phyloP scores from a whole-genome alignment of 2,888 invertebrate genomes.

The Abrostola tripartita region DNA sequence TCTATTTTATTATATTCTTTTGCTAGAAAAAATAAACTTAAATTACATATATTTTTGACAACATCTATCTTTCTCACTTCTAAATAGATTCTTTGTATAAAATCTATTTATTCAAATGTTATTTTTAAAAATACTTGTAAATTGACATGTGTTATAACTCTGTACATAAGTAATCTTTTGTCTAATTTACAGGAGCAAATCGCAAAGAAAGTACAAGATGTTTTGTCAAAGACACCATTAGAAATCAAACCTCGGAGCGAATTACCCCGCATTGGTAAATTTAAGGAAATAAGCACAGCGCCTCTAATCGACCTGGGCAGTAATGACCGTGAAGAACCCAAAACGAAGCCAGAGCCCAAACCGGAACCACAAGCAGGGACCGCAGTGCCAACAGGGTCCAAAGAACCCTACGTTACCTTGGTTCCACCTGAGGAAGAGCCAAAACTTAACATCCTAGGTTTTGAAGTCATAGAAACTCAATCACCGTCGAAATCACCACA shows the following conservation, averaged over 20 bases:
- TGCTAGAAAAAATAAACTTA: no score
- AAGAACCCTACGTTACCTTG: slow-evolving; percentile 46
- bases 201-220: slow-evolving; percentile 91
- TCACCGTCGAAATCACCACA: slow-evolving; percentile 75
- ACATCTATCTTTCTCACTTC: no score
- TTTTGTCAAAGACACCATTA: slow-evolving; percentile 92
- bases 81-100: no score
- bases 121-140: no score
- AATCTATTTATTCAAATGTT: no score
- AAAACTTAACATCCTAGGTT: slow-evolving; percentile 75
- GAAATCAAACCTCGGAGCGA: slow-evolving; percentile 82
- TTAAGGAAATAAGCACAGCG: slow-evolving; percentile 65
- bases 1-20: not conserved
- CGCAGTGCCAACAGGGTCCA: slow-evolving; percentile 5
- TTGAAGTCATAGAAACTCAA: slow-evolving; percentile 73
- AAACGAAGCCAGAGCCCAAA: slow-evolving; percentile 29
- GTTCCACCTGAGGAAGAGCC: slow-evolving; percentile 55
- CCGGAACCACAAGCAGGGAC: slow-evolving; percentile 17
- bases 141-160: not conserved
- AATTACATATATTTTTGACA: no score
- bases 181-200: slow-evolving; percentile 90
- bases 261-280: slow-evolving; percentile 73
- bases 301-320: slow-evolving; percentile 73
- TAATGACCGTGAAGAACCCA: slow-evolving; percentile 30
- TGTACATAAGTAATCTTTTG: slow-evolving; percentile 8